phyloP scores from a whole-genome alignment of 2,113 vertebrate species.

The Ceyx margarethae region DNA sequence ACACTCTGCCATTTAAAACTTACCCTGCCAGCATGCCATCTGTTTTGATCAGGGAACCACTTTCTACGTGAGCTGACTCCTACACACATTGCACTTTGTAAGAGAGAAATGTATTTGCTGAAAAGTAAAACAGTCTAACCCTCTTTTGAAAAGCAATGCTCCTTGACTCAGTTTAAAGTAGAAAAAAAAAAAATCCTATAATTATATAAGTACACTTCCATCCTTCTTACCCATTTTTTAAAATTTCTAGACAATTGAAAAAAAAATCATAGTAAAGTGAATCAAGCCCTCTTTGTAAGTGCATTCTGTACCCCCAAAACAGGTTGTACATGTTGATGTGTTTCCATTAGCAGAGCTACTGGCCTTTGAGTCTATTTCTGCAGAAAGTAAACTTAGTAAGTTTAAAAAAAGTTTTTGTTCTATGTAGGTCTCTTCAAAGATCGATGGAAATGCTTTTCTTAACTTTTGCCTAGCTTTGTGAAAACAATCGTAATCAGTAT shows the following conservation, averaged over 20 bases:
- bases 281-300: background rate
- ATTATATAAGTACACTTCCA: background rate
- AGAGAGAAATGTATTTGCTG: conserved; percentile 51
- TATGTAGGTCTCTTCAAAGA: background rate
- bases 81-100: conserved; percentile 53
- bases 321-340: background rate
- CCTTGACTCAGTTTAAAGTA: background rate
- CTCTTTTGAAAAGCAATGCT: conserved; percentile 6
- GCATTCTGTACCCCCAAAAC: background rate
- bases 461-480: background rate
- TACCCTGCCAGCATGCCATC: conserved; percentile 70
- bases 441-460: background rate
- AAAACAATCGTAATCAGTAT: background rate
- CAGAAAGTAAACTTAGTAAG: background rate
- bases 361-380: background rate
- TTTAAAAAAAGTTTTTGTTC: background rate
- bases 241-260: background rate
- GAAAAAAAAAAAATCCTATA: background rate
- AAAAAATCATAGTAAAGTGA: background rate
- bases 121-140: conserved; percentile 23
- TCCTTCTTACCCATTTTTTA: background rate
- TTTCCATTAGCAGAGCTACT: background rate
- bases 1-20: conserved; percentile 73
- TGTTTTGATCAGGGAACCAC: conserved; percentile 72
- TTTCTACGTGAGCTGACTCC: conserved; percentile 71